phyloP scores from a whole-genome alignment of 2,113 vertebrate genomes.

The Etheostoma cragini region DNA sequence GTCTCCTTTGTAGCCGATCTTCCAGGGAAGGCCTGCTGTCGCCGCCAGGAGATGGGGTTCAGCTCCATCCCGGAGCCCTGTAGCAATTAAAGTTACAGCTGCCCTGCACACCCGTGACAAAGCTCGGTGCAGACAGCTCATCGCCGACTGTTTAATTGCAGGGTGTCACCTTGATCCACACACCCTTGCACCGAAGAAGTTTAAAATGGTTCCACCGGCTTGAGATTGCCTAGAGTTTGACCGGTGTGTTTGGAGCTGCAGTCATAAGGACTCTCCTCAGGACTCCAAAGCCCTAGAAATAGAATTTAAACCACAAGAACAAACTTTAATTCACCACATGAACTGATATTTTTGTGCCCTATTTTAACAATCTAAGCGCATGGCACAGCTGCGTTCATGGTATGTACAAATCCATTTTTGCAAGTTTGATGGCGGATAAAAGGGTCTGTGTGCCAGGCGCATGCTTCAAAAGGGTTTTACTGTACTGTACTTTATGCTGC shows the following conservation, averaged over 20 bases:
- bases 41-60: constrained; percentile 34
- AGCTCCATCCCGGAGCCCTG: constrained; percentile 54
- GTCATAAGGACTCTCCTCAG: not conserved
- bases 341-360: not conserved
- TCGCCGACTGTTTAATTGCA: constrained; percentile 67
- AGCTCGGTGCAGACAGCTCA: constrained; percentile 59
- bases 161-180: constrained; percentile 67
- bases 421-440: too few species aligned
- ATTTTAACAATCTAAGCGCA: too few species aligned
- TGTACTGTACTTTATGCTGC: too few species aligned
- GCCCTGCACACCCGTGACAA: constrained; percentile 56
- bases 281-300: not conserved
- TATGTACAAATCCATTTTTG: too few species aligned
- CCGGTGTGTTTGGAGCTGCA: not conserved
- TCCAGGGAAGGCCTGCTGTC: constrained; percentile 39
- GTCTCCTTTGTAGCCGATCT: constrained; percentile 37
- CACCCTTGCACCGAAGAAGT: constrained; percentile 10
- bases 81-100: constrained; percentile 69
- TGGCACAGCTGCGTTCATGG: too few species aligned
- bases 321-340: not conserved
- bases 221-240: not conserved
- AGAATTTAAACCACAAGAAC: not conserved
- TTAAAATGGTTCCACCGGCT: constrained; percentile 8
- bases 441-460: too few species aligned
- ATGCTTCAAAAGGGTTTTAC: too few species aligned